Percentiles rank a stretch among this genome's conserved stretches.
These are phyloP conservation scores for Lutjanus erythropterus DNA, from an alignment of 2,113 vertebrate genomes.

Conservation along the genomic window DNA sequence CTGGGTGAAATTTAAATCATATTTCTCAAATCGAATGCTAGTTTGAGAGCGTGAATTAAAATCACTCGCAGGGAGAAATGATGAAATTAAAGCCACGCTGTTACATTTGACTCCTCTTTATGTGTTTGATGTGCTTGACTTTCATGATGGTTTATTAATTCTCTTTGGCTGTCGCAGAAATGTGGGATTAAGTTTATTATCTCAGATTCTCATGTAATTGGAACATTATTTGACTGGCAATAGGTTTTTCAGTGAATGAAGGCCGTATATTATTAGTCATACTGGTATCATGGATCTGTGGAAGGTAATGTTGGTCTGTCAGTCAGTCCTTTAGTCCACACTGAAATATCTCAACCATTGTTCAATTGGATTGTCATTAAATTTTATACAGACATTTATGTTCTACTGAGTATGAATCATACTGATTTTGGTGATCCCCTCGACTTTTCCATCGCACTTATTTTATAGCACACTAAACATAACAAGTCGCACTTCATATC, in stretches of 20 bases:
- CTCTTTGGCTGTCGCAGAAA: constrained; percentile 22
- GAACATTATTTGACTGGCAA: neutral
- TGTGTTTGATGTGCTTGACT: constrained; percentile 28
- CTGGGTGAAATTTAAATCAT: constrained; percentile 28
- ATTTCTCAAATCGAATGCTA: constrained; percentile 4
- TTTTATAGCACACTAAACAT: no score
- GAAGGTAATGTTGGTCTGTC: neutral
- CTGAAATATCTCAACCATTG: neutral
- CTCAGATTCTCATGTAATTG: constrained; percentile 5
- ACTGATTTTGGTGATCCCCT: neutral
- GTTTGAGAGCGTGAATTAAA: constrained; percentile 36
- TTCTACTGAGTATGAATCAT: neutral
- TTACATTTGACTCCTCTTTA: constrained; percentile 25
- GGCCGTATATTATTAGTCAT: neutral
- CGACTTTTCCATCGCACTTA: neutral
- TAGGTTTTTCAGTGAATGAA: constrained; percentile 3
- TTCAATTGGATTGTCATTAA: neutral
- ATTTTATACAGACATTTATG: neutral
- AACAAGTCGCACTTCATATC: no score
- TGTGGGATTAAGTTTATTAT: constrained; percentile 8
- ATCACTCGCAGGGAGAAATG: constrained; percentile 30
- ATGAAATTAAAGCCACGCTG: constrained; percentile 41
- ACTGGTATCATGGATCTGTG: neutral
- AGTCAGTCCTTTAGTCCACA: neutral
- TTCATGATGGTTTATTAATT: constrained; percentile 21